phyloP scores from a whole-genome alignment of 2,113 vertebrate genomes.

The Catharus fuscescens region DNA sequence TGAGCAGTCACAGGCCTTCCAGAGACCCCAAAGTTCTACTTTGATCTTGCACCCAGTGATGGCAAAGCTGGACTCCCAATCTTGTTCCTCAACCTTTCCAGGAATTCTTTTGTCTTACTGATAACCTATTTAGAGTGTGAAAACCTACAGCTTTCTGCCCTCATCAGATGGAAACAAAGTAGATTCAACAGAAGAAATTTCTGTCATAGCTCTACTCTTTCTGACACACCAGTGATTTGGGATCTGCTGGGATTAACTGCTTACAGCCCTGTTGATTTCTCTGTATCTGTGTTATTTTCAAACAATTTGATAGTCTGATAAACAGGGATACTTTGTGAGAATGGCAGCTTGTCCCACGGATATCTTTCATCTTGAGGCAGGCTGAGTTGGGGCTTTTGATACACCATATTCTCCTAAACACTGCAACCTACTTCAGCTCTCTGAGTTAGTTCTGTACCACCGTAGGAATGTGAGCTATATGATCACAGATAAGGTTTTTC shows the following conservation, averaged over 20 bases:
- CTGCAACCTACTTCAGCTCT: background rate
- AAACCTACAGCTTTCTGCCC: background rate
- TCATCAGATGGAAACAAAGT: background rate
- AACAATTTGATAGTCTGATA: background rate
- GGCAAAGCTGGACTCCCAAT: accelerated
- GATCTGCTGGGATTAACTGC: background rate
- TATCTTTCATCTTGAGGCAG: background rate
- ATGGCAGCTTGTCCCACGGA: background rate
- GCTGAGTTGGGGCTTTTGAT: background rate
- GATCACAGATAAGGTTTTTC: background rate
- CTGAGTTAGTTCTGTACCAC: background rate
- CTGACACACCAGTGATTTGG: background rate
- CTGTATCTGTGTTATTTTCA: background rate
- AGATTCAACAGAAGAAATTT: background rate
- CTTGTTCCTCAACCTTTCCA: background rate
- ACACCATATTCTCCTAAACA: background rate
- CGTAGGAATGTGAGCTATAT: background rate
- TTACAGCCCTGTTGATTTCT: background rate
- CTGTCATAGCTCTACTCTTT: background rate
- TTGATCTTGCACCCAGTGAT: background rate
- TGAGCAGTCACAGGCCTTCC: background rate
- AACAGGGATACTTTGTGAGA: background rate
- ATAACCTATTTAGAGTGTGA: background rate
- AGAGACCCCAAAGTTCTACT: background rate
- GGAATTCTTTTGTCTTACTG: background rate